Base-by-base conservation (phyloP, 2,888 invertebrate genomes). In the Conchocele bisecta region DNA sequence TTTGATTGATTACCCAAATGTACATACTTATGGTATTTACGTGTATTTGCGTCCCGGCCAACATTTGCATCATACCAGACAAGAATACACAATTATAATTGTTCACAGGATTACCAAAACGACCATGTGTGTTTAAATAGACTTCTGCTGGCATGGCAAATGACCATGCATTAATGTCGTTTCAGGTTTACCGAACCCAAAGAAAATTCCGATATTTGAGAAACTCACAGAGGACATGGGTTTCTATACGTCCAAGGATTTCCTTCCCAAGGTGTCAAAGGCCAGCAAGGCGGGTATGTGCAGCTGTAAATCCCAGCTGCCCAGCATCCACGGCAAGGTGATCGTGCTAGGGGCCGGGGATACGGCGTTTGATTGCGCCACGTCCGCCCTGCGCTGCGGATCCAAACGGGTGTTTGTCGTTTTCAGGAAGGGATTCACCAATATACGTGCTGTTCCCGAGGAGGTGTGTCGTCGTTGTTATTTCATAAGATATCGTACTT, bases 311-410 rank as follows among this genome's bases (percentile, higher is more conserved):
- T 91, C 94, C 0, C 77, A 88, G 48, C 91, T 98, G 42, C 98
- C 98, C 0, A 91, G 93, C 48, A 90, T 99, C 7, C 91, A 93
- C 80, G 98, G 98, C 35, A 95, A 94, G 82, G 96, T 96, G 13
- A 94, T 99, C 66, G 98, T 99, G 0, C 92, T 99, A 37, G 99
- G 99, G 0, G 97, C 98, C 0, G 99, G 99, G 0, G 99, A 99
- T 91, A 99, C 99, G 0, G 99, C 99, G 0, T 99, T 99, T 90
- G 99, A 99, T 92, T 99, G 99, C 91, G 99, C 99, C 0, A 99
- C 99, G 0, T 98, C 98, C 0, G 98, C 98, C 0, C 92, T 99
- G 20, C 93, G 98, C 1, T 99, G 99, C 89, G 99, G 99, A 0
- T 99, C 99, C 0, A 93, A 93, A 29, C 94, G 96, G 57, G 98